A percentile compares a stretch with the other conserved stretches of the same genome.
Conservation (phyloP, 2,797 vertebrate species). For the Leucoraja ocellata region DNA sequence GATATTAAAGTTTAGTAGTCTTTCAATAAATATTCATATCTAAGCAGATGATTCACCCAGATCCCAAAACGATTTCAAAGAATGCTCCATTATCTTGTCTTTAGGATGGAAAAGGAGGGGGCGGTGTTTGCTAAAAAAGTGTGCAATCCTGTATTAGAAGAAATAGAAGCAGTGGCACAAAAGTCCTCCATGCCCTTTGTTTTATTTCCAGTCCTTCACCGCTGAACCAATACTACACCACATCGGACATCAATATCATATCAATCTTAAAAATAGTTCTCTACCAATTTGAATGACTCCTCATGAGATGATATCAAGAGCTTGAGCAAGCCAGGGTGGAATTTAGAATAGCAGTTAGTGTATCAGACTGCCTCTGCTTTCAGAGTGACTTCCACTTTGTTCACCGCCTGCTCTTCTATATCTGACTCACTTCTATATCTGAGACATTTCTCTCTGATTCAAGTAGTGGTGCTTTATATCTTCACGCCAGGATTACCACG, state of each 20-base stretch:
- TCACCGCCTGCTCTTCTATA: background rate
- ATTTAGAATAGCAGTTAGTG: background rate
- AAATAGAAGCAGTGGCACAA: background rate
- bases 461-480: background rate
- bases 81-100: conserved; percentile 23
- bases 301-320: background rate
- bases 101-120: background rate
- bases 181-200: background rate
- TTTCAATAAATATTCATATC: background rate
- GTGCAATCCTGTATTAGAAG: background rate
- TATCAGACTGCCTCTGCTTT: background rate
- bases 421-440: background rate
- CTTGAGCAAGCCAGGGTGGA: too few species aligned
- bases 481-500: too few species aligned
- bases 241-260: background rate
- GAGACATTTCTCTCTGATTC: background rate
- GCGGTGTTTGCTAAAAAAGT: background rate
- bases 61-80: background rate
- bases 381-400: background rate
- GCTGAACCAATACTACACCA: background rate
- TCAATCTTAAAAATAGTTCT: background rate
- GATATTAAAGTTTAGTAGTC: background rate
- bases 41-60: conserved; percentile 12
- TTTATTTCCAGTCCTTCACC: background rate
- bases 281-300: background rate